Base-by-base conservation (phyloP, 2,797 vertebrate genomes). In the Pempheris klunzingeri region DNA sequence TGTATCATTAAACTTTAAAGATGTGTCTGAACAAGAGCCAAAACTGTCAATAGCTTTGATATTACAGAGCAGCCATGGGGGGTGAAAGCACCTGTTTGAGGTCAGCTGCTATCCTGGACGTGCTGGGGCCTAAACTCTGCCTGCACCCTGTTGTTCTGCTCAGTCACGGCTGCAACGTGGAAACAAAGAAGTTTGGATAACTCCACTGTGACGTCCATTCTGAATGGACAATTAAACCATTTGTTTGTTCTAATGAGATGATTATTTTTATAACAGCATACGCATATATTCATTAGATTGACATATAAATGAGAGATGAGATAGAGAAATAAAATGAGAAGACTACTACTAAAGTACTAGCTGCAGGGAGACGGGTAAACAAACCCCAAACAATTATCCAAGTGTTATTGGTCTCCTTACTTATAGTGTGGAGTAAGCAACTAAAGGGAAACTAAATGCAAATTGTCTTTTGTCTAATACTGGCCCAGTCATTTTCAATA, bases 1-100 rank as follows among this genome's bases (percentile, higher is more conserved):
- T 74, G 70, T 71, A 50, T 75, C 70, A 80, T 87, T 82, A 82
- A 71, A 81, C n/a, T 85, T 85, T 79, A 81, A 89, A 73, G 44
- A 17, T 79, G 53, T 57, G 76, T 60, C 73, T 74, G 81, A 84
- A 69, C 70, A 71, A 70, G 60, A 81, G 80, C 71, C 76, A 81
- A 50, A 73, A 59, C 70, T 85, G 83, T 71, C 78, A 69, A 49
- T 60, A 38, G 78, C 77, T 82, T 73, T 81, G 74, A 80, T 74
- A 62, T 77, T n/a, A 72, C 53, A 55, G 59, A 70, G 81, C 28
- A 49, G 73, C 69, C 55, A 34, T 43, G 47, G 47, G 46, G 38
- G 44, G 57, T 8, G 20, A 77, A 22, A 4, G 60, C 46, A 38
- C 67, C 15, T 24, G 71, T 82, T 86, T 87, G 78, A 84, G 65